phyloP scores from a whole-genome alignment of 2,888 invertebrate species.

The Sialis lutaria region DNA sequence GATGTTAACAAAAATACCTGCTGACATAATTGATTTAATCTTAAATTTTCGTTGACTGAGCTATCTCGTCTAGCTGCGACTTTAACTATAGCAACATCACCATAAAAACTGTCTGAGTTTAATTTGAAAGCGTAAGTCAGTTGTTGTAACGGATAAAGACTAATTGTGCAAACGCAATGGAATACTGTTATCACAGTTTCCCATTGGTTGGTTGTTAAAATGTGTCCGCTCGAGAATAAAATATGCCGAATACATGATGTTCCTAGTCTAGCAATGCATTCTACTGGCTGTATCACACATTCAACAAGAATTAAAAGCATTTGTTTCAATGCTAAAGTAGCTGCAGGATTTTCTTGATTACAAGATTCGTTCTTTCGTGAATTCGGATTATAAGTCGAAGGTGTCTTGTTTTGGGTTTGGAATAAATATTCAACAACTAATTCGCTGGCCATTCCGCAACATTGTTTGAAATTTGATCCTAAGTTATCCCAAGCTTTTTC shows the following conservation, averaged over 20 bases:
- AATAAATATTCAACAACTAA: conserved; percentile 73
- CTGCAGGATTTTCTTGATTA: conserved; percentile 31
- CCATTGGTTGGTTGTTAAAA: conserved; percentile 73
- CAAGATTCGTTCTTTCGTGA: conserved; percentile 10
- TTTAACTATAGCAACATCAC: conserved; percentile 81
- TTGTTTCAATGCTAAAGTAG: conserved; percentile 71
- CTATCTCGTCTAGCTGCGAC: conserved; percentile 84
- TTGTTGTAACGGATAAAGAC: conserved; percentile 72
- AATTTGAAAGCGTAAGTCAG: conserved; percentile 79
- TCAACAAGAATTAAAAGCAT: conserved; percentile 72
- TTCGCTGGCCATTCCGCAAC: conserved; percentile 84
- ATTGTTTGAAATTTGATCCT: conserved; percentile 86
- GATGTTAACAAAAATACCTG: conserved; percentile 58
- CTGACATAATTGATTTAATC: conserved; percentile 74
- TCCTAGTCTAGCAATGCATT: conserved; percentile 77
- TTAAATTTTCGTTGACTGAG: conserved; percentile 63
- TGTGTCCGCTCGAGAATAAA: conserved; percentile 65
- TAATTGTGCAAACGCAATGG: conserved; percentile 70
- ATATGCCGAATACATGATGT: conserved; percentile 82
- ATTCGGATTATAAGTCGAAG: conserved; percentile 8
- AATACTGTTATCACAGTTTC: conserved; percentile 66
- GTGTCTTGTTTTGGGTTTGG: conserved; percentile 34
- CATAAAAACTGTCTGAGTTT: conserved; percentile 87
- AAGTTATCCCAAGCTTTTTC: conserved; percentile 56
- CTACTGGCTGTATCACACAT: conserved; percentile 78